Conservation (phyloP, 2,797 vertebrate species). For the Neostethus bicornis region DNA sequence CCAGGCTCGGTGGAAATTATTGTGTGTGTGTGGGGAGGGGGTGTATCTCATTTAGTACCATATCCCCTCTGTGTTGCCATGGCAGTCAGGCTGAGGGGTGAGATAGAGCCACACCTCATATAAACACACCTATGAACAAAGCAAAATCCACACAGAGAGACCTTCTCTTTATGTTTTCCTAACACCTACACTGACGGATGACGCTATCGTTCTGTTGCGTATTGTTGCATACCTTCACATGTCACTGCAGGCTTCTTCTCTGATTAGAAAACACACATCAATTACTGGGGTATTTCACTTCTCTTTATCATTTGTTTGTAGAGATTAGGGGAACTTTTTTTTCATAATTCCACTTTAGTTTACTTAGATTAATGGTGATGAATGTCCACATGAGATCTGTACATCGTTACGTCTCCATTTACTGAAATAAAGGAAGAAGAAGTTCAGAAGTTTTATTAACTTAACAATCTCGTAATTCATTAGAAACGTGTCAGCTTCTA, state of each 20-base stretch:
- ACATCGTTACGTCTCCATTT: background rate
- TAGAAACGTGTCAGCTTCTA: no score
- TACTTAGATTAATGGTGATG: constrained; percentile 13
- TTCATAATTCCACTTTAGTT: constrained; percentile 31
- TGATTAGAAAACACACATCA: constrained; percentile 54
- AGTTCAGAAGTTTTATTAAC: background rate
- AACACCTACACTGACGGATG: constrained; percentile 46
- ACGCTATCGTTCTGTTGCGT: constrained; percentile 48
- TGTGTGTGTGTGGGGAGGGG: constrained; percentile 46
- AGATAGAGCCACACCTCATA: constrained; percentile 54
- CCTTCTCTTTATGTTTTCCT: constrained; percentile 37
- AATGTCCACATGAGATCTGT: constrained; percentile 1
- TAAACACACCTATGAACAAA: constrained; percentile 28
- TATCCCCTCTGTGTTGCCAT: constrained; percentile 64
- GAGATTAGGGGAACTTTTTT: constrained; percentile 34
- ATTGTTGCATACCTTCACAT: constrained; percentile 61
- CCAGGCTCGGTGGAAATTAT: constrained; percentile 59
- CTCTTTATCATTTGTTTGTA: constrained; percentile 44
- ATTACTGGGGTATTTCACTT: constrained; percentile 33
- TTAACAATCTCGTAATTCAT: no score
- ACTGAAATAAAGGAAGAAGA: background rate
- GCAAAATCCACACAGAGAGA: constrained; percentile 35
- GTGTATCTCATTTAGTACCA: constrained; percentile 64
- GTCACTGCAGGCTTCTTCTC: constrained; percentile 54
- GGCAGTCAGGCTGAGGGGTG: constrained; percentile 52